phyloP scores from a whole-genome alignment of 2,113 vertebrate genomes.

The Semicossyphus pulcher region DNA sequence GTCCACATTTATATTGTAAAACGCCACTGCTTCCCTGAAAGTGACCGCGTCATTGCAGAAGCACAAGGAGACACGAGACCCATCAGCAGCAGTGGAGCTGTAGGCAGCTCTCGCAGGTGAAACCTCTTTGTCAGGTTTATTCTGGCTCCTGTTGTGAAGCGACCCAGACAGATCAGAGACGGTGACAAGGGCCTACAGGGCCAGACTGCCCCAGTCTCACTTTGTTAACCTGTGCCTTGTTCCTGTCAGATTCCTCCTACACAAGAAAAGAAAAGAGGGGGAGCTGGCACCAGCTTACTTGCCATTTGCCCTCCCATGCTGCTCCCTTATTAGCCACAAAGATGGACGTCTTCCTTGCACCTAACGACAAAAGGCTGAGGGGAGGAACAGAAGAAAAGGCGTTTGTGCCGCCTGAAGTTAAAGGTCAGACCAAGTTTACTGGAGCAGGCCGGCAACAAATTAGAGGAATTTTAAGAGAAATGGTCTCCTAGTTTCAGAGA shows the following conservation, averaged over 20 bases:
- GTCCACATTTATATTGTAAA: background rate
- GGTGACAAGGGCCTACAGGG: constrained; percentile 54
- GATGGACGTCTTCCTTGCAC: constrained; percentile 32
- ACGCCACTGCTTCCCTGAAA: background rate
- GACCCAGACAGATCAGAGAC: constrained; percentile 26
- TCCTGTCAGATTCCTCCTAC: constrained; percentile 67
- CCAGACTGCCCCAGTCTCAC: constrained; percentile 42
- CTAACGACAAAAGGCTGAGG: background rate
- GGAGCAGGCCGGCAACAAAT: constrained; percentile 16
- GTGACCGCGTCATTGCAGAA: background rate
- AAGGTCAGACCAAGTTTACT: constrained; percentile 66
- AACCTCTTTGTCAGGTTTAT: constrained; percentile 25
- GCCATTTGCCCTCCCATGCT: constrained; percentile 51
- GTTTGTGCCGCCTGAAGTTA: constrained; percentile 11
- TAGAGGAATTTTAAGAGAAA: constrained; percentile 5
- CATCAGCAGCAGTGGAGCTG: constrained; percentile 31
- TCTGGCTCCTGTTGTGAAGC: constrained; percentile 17
- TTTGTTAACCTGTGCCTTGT: constrained; percentile 68
- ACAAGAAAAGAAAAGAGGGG: constrained; percentile 49
- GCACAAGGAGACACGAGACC: constrained; percentile 3
- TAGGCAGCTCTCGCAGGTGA: constrained; percentile 25
- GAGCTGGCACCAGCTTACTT: constrained; percentile 72
- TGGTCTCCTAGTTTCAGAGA: constrained; percentile 27
- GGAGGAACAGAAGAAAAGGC: constrained; percentile 5
- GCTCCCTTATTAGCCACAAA: constrained; percentile 18